Conservation (phyloP, 2,888 invertebrate genomes). For the Phragmatobia fuliginosa region DNA sequence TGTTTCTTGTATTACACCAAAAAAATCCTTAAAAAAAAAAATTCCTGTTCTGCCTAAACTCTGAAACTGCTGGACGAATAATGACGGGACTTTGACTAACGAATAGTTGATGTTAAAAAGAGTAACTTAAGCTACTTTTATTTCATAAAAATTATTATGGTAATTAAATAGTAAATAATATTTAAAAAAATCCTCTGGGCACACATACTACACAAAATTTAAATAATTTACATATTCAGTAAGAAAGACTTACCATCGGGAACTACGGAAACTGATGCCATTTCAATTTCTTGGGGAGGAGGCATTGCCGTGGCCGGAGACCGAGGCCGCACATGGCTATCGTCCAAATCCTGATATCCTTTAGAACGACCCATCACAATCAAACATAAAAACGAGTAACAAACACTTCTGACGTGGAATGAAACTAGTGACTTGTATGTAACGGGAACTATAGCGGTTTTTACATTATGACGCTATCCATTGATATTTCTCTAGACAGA, state of each 20-base stretch:
- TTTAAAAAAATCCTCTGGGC: background rate
- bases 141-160: too few relatives aligned
- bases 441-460: slow-evolving; percentile 66
- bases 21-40: too few relatives aligned
- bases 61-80: too few relatives aligned
- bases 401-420: slow-evolving; percentile 72
- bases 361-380: slow-evolving; percentile 83
- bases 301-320: slow-evolving; percentile 79
- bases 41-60: too few relatives aligned
- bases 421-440: slow-evolving; percentile 44
- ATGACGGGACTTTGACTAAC: too few relatives aligned
- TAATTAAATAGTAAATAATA: background rate
- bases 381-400: slow-evolving; percentile 32
- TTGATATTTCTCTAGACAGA: slow-evolving; percentile 12
- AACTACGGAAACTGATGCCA: slow-evolving; percentile 92
- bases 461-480: slow-evolving; percentile 25
- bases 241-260: slow-evolving; percentile 91
- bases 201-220: too few relatives aligned
- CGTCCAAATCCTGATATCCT: slow-evolving; percentile 89
- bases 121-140: too few relatives aligned
- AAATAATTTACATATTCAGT: too few relatives aligned
- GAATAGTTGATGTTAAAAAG: too few relatives aligned
- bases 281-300: slow-evolving; percentile 90
- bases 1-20: too few relatives aligned
- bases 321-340: slow-evolving; percentile 70